A percentile compares a stretch with the other conserved stretches of the same genome.
Evolutionary conservation across 2,113 vertebrate genomes (phyloP).

Genomic region (Phocoena phocoena): DNA sequence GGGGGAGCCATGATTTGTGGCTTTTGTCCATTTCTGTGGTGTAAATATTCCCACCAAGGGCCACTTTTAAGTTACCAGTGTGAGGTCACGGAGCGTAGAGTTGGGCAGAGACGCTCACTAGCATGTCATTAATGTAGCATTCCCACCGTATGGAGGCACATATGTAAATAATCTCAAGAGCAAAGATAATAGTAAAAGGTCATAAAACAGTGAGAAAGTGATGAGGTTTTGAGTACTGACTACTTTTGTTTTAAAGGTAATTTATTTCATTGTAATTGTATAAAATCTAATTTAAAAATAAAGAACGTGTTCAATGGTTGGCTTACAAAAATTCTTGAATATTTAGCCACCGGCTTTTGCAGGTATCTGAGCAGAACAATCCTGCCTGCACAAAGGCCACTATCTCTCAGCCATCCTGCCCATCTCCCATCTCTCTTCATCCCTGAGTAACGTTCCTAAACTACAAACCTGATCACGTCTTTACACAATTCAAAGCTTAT

Average conservation of each 20-base stretch:
- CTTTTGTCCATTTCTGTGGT: neutral
- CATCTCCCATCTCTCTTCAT: neutral
- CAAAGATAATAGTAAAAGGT: neutral
- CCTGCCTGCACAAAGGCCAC: accelerated
- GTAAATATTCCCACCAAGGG: neutral
- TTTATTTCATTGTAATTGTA: neutral
- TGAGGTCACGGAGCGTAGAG: neutral
- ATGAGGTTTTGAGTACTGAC: neutral
- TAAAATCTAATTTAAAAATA: neutral
- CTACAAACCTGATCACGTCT: neutral
- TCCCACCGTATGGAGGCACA: accelerated
- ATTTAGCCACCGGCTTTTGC: neutral
- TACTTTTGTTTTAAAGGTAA: neutral
- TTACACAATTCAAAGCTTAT: neutral
- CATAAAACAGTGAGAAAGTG: neutral
- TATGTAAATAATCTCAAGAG: neutral
- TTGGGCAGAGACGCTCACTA: neutral
- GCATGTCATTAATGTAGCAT: accelerated
- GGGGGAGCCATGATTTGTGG: neutral
- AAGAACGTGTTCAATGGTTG: neutral
- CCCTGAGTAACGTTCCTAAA: neutral
- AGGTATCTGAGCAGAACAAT: accelerated
- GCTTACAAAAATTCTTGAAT: neutral
- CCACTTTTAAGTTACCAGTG: neutral
- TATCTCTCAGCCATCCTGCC: neutral